Percentiles rank a stretch among this genome's conserved stretches.
These are phyloP conservation scores for Diabrotica virgifera DNA, from an alignment of 1,140 invertebrate genomes.

Conservation along the genomic window DNA sequence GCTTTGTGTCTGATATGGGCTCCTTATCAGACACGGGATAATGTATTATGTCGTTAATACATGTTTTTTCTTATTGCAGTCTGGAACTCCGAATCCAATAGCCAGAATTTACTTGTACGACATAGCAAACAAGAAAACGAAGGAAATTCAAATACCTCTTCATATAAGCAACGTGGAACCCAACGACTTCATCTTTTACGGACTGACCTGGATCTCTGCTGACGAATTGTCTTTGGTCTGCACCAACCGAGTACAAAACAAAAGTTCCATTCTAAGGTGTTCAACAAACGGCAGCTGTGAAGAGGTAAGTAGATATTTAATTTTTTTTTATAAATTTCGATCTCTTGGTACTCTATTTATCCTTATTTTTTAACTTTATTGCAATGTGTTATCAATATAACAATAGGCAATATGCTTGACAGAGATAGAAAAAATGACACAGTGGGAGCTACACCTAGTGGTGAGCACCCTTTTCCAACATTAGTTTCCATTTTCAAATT, in stretches of 20 bases:
- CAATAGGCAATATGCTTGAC: too few species aligned
- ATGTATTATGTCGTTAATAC: too few species aligned
- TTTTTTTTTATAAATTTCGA: too few species aligned
- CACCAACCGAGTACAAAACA: conserved; percentile 84
- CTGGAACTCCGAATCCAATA: conserved; percentile 71
- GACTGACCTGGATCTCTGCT: conserved; percentile 65
- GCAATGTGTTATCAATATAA: too few species aligned
- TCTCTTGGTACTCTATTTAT: too few species aligned
- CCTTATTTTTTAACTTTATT: too few species aligned
- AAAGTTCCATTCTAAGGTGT: conserved; percentile 42
- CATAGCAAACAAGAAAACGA: conserved; percentile 27
- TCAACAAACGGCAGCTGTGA: conserved; percentile 23
- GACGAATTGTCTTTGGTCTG: conserved; percentile 70
- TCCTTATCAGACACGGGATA: too few species aligned
- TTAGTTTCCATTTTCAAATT: too few species aligned
- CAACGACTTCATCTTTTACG: conserved; percentile 32
- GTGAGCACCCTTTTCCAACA: too few species aligned
- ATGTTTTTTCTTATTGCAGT: conserved; percentile 51
- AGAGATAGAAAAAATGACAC: too few species aligned
- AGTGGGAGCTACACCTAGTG: too few species aligned
- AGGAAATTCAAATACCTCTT: conserved; percentile 23
- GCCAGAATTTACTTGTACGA: conserved; percentile 61
- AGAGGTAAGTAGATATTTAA: conserved; percentile 15
- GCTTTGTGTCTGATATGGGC: too few species aligned
- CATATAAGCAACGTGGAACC: conserved; percentile 23